phyloP scores from a whole-genome alignment of 2,113 vertebrate genomes.

The Myotis yumanensis region DNA sequence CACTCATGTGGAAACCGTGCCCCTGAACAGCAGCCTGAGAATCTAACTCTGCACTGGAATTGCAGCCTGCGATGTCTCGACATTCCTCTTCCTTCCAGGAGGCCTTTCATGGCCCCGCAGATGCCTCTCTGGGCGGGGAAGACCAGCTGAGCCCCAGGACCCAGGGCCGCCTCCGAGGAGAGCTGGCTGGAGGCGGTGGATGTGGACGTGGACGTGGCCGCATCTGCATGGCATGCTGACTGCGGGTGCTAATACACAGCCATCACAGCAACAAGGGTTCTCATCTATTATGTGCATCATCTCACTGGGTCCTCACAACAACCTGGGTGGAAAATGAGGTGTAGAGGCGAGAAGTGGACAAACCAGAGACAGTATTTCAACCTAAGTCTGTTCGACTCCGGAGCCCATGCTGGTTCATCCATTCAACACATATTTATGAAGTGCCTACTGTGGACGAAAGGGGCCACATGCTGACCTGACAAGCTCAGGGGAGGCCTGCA shows the following conservation, averaged over 20 bases:
- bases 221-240: background rate
- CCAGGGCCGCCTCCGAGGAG: background rate
- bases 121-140: background rate
- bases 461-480: no score
- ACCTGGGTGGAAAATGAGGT: no score
- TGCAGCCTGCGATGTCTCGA: background rate
- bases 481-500: no score
- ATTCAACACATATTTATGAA: background rate
- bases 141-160: background rate
- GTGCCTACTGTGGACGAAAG: background rate
- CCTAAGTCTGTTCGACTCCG: background rate
- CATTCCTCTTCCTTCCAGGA: background rate
- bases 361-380: background rate
- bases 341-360: background rate
- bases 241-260: no score
- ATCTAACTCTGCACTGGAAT: background rate
- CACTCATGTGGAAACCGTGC: slow-evolving; percentile 9
- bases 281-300: no score
- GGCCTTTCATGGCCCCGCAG: background rate
- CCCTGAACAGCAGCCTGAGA: background rate
- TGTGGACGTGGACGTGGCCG: background rate
- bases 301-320: background rate
- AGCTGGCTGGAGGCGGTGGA: background rate
- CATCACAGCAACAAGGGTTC: no score
- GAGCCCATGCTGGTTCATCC: background rate